Evolutionary conservation across 2,797 vertebrate species (phyloP), one percentile per base, ranked within the genome.

Genomic region (Chiroxiphia lanceolata): DNA sequence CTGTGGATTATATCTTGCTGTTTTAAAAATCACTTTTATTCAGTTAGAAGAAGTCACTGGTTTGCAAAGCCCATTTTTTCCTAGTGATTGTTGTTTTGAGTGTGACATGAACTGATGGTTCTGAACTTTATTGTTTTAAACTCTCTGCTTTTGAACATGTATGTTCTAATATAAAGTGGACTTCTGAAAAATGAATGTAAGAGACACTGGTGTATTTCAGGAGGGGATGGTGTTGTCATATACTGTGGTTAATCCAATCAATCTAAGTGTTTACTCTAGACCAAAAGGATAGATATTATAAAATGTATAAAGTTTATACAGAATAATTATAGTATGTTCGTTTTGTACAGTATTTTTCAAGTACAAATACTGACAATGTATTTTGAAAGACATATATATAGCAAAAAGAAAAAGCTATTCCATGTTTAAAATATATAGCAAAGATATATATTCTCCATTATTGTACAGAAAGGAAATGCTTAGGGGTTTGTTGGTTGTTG

Each of bases 331-430:
- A 98, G 98, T 98, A 98, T 97, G 97, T 98, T 97, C 79, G 98
- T 97, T 99, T 99, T 99, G 98, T 98, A 99, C 98, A 98, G 98
- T 98, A 98, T 98, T 99, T 99, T 99, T 99, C 98, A 98, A 98
- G 98, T 97, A 95, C 98, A 98, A 97, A 98, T 98, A 98, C 98
- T 97, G 97, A 98, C 98, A 96, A 94, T 98, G 98, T 99, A 99
- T 99, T 99, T 99, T 98, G 98, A 98, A 97, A 99, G 98, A 99
- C 97, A 97, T 97, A 98, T 98, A 98, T 98, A 98, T 98, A 98
- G 79, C 95, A 97, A 98, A 98, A 95, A 97, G 96, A 94, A 94
- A 96, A 96, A 92, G 77, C 90, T 98, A 97, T 97, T 98, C 96
- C 97, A 79, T 96, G 96, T 97, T 98, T 97, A 97, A 97, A 97